Evolutionary conservation across 2,888 invertebrate species (phyloP).

Genomic region (Ptychoptera contaminata): DNA sequence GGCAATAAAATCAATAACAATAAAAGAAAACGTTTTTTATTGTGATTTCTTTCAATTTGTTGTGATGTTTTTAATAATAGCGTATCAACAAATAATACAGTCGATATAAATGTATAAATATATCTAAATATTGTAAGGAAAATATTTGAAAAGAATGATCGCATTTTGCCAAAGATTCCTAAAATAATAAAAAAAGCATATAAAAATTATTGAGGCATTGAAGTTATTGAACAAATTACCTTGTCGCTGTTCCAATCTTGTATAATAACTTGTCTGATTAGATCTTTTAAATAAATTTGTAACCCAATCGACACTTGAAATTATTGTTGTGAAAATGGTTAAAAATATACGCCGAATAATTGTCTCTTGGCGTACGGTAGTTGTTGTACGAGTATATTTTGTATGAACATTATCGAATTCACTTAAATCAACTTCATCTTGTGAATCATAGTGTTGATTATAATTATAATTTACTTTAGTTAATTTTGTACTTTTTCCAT

Average conservation of each 20-base stretch:
- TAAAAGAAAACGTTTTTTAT: slow-evolving; percentile 23
- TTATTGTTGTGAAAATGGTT: slow-evolving; percentile 5
- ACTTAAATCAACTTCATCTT: slow-evolving; percentile 25
- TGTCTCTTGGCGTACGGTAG: slow-evolving; percentile 1
- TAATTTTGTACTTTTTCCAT: neutral
- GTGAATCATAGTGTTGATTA: slow-evolving; percentile 24
- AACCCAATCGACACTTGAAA: neutral
- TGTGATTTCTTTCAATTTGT: slow-evolving; percentile 15
- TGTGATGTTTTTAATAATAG: slow-evolving; percentile 11
- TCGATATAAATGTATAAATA: slow-evolving; percentile 23
- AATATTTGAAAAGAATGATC: slow-evolving; percentile 15
- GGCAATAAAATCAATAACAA: slow-evolving; percentile 35
- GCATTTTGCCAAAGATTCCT: slow-evolving; percentile 18
- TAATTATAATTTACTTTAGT: slow-evolving; percentile 1
- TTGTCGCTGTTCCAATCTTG: neutral
- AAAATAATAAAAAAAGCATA: slow-evolving; percentile 1
- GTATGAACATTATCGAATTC: slow-evolving; percentile 13
- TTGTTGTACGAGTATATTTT: neutral
- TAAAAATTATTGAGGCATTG: slow-evolving; percentile 4
- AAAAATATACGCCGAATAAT: slow-evolving; percentile 6
- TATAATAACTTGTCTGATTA: neutral
- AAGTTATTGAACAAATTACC: slow-evolving; percentile 18
- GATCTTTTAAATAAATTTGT: slow-evolving; percentile 3
- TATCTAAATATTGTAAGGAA: slow-evolving; percentile 17
- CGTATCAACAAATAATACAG: slow-evolving; percentile 25